phyloP scores from a whole-genome alignment of 2,797 vertebrate genomes.

The Protonibea diacanthus region DNA sequence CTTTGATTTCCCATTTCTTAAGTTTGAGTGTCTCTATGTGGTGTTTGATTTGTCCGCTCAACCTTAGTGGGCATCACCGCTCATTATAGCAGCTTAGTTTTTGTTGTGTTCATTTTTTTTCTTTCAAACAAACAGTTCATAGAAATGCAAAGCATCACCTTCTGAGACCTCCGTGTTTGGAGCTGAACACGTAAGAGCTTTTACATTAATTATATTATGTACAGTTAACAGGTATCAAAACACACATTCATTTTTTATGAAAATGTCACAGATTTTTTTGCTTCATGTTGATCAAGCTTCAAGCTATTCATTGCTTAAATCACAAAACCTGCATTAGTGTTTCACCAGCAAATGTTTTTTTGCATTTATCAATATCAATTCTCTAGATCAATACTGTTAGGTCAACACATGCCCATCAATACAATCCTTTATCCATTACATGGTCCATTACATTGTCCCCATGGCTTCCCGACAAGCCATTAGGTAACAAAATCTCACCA shows the following conservation, averaged over 20 bases:
- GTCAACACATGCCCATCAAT: conserved; percentile 80
- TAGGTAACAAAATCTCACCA: conserved; percentile 78
- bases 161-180: conserved; percentile 34
- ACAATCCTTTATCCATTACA: conserved; percentile 81
- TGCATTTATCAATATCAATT: conserved; percentile 73
- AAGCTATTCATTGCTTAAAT: conserved; percentile 27
- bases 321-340: conserved; percentile 46
- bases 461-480: conserved; percentile 76
- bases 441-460: conserved; percentile 81
- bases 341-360: conserved; percentile 43
- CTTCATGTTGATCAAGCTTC: conserved; percentile 14
- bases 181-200: conserved; percentile 15
- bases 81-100: conserved; percentile 46
- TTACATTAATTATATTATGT: conserved; percentile 15
- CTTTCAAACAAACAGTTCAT: conserved; percentile 18
- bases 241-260: conserved; percentile 26
- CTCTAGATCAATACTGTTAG: conserved; percentile 73
- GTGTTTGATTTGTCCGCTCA: conserved; percentile 32
- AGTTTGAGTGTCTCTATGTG: conserved; percentile 32
- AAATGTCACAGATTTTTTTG: conserved; percentile 44
- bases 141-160: conserved; percentile 32
- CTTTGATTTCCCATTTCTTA: conserved; percentile 57
- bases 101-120: conserved; percentile 20
- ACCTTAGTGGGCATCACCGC: conserved; percentile 16
- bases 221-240: conserved; percentile 5